Base-by-base conservation (phyloP, 1,140 invertebrate species). In the Formica exsecta region DNA sequence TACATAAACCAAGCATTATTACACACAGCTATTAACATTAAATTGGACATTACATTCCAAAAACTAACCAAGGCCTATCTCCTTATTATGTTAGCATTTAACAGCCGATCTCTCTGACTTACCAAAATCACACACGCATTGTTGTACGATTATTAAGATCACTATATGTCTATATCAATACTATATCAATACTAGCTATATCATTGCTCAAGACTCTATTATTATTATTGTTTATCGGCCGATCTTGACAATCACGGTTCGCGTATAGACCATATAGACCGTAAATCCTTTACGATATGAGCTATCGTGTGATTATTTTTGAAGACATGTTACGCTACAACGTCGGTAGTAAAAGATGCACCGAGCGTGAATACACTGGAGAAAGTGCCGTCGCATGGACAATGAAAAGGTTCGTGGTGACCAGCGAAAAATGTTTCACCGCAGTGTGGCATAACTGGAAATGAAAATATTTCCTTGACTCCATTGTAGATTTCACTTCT, bases 381-480 rank as follows among this genome's bases (percentile, higher is more conserved):
- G 87, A 88, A 88, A 88, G 79, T 73, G 48, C 6, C 25, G 9
- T n/a, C 5, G 19, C 8, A 36, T 2, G n/a, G n/a, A 77, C 41
- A 51, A 66, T 65, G 61, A 66, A 29, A 51, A 22, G 36, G 8
- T 73, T 81, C 51, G 25, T 16, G 36, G 22, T 57, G 77, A 57
- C 22, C 48, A 32, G 32, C 6, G 22, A 44, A 44, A 70, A 70
- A 70, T 70, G 5, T 70, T 70, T 5, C 64, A 57, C 51, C 65
- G 9, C 36, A 22, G n/a, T 66, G 61, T 79, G 61, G 13, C 36
- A 70, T 81, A 71, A 61, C 36, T 70, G n/a, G 22, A 44, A 48
- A 68, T 38, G 19, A 44, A 71, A 59, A 64, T 71, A 73, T 62
- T 73, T 81, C 19, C 25, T 61, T 25, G 25, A 36, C 22, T 70